Evolutionary conservation across 2,888 invertebrate species (phyloP), one percentile per base, ranked within the genome.

Genomic region (Drosophila algonquin): DNA sequence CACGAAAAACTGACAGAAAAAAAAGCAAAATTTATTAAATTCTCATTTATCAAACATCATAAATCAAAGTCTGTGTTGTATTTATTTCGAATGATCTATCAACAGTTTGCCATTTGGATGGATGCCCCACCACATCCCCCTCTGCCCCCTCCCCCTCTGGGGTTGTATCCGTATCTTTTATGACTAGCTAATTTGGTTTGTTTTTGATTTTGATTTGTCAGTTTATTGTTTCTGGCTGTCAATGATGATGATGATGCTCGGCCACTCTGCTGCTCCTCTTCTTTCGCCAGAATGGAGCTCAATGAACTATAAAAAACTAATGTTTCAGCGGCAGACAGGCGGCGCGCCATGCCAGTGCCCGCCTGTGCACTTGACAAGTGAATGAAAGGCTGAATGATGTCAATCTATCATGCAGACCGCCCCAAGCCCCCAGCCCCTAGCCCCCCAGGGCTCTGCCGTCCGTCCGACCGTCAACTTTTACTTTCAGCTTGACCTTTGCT

Each of bases 21-120:
- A 62, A 68, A 21, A 71, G 84, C 79, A 45, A 83, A 81, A 87
- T 89, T 85, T 85, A 85, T 85, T 89, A 85, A 85, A 85, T 85
- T 77, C 89, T 84, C 89, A 85, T 85, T 85, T 85, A 85, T 89
- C 85, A 89, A 72, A 89, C 72, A 80, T 80, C 85, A 85, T 85
- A 87, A 85, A 85, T 85, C 85, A 85, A 84, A 76, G 51, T 48
- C 51, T 68, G 52, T 35, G 56, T 60, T 71, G 60, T 73, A 79
- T 68, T 75, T 74, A 65, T 75, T 65, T 86, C 55, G 76, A 86
- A 83, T 86, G 83, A 84, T 88, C 89, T 84, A 88, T 84, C 89
- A 84, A 86, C 83, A 88, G 83, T 88, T 40, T 84, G 83, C 87
- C 83, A 84, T 83, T 85, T 53, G 63, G 63, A 32, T 63, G 57